Base-by-base conservation (phyloP, 2,888 invertebrate species). In the Dasypogon diadema region DNA sequence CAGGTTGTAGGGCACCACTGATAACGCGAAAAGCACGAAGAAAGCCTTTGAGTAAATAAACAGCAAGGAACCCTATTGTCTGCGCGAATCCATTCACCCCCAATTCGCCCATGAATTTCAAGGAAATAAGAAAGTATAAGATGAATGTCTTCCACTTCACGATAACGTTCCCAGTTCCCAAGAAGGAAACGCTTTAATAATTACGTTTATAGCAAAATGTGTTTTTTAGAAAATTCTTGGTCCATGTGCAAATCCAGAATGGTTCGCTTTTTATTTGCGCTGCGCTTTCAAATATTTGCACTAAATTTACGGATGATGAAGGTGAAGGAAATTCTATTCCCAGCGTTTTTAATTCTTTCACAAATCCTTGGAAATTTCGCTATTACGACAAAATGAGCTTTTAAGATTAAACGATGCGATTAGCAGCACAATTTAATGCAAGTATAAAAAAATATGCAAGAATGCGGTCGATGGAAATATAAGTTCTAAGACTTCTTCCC, bases 1-100 rank as follows among this genome's bases (percentile, higher is more conserved):
- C 65, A 65, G 65, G 65, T 65, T 65, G 65, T 46, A 46, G 65
- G 22, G 65, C 26, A 1, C 37, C 65, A 4, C 46, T 65, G 65
- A 65, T 65, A 65, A 16, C 65, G 46, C 65, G 22, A 24, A 8
- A n/a, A 24, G 21, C 14, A 14, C 51, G 14, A 24, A 46, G 18
- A 14, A 21, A 46, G 42, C 46, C 24, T 48, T 65, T 65, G 14
- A 65, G 65, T 42, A 65, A 65, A 65, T 65, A 65, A 65, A 48
- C 24, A 46, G 22, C 46, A 18, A 21, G 48, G 37, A 65, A 24
- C 46, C 63, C 63, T 21, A 46, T 65, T 22, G 65, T 65, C n/a
- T 24, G 46, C 22, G 18, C 14, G 46, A 24, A 26, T 46, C 18
- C 8, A 18, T 18, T 18, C 8, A 10, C 16, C n/a, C 18, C 34